Evolutionary conservation across 2,113 vertebrate genomes (phyloP).

Genomic region (Ceyx cyanopectus): DNA sequence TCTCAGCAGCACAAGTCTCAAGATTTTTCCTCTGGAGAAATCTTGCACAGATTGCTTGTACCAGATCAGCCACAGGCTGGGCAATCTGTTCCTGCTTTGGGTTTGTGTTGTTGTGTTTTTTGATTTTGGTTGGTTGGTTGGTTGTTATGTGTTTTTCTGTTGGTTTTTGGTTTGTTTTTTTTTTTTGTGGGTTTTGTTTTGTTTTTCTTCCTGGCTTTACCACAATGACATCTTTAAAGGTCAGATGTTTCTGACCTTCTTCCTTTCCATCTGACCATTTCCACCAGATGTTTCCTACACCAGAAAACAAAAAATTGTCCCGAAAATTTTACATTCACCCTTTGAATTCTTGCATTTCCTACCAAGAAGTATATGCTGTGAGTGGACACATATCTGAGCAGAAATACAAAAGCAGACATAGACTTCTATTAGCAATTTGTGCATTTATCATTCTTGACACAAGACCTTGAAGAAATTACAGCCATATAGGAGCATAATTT

Average conservation of each 20-base stretch:
- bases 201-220: background rate
- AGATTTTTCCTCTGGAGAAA: constrained; percentile 56
- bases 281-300: background rate
- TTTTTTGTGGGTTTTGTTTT: background rate
- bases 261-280: too few relatives aligned
- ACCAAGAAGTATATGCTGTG: background rate
- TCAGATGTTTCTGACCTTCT: background rate
- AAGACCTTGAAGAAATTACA: background rate
- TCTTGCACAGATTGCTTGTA: constrained; percentile 56
- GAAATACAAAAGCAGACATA: background rate
- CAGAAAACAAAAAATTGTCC: background rate
- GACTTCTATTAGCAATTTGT: background rate
- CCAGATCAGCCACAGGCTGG: constrained; percentile 59
- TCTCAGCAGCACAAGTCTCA: constrained; percentile 1
- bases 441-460: constrained; percentile 47
- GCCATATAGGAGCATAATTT: background rate
- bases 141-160: background rate
- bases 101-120: background rate
- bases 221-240: background rate
- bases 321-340: background rate
- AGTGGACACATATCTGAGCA: background rate
- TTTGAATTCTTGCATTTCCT: background rate
- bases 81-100: constrained; percentile 38
- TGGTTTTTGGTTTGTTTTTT: background rate
- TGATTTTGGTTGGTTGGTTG: background rate